Conservation (phyloP, 1,140 invertebrate genomes). For the Hestina assimilis region DNA sequence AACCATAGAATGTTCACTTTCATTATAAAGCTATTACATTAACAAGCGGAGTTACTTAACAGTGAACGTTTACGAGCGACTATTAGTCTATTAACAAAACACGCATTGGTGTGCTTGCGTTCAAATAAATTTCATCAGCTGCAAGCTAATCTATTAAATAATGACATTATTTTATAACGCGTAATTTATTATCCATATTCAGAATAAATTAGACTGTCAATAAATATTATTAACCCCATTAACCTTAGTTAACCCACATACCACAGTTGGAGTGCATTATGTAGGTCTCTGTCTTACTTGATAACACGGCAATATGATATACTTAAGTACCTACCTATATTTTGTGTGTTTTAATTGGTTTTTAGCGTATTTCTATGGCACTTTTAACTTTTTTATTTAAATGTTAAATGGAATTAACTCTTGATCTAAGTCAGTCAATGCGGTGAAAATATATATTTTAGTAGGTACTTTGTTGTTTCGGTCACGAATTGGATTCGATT, state of each 20-base stretch:
- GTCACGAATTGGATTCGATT: too few relatives aligned
- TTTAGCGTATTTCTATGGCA: too few relatives aligned
- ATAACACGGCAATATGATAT: too few relatives aligned
- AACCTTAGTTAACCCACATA: conserved; percentile 11
- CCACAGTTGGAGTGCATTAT: not conserved
- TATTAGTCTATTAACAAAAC: not conserved
- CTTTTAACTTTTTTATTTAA: too few relatives aligned
- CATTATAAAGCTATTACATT: not conserved
- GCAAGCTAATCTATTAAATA: not conserved
- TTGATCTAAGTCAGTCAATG: too few relatives aligned
- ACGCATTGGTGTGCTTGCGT: not conserved
- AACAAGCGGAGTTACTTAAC: not conserved
- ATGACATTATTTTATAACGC: conserved; percentile 4
- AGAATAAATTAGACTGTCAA: conserved; percentile 8
- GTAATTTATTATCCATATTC: conserved; percentile 11
- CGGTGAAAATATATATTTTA: too few relatives aligned
- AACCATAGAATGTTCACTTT: not conserved
- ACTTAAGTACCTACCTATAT: too few relatives aligned
- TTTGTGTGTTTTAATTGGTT: too few relatives aligned
- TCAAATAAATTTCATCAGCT: not conserved
- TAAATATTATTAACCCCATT: conserved; percentile 17
- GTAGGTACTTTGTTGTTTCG: too few relatives aligned
- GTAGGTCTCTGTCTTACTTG: not conserved
- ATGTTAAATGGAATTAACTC: too few relatives aligned
- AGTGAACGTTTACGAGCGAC: not conserved